Evolutionary conservation across 2,113 vertebrate genomes (phyloP).

Genomic region (Semicossyphus pulcher): DNA sequence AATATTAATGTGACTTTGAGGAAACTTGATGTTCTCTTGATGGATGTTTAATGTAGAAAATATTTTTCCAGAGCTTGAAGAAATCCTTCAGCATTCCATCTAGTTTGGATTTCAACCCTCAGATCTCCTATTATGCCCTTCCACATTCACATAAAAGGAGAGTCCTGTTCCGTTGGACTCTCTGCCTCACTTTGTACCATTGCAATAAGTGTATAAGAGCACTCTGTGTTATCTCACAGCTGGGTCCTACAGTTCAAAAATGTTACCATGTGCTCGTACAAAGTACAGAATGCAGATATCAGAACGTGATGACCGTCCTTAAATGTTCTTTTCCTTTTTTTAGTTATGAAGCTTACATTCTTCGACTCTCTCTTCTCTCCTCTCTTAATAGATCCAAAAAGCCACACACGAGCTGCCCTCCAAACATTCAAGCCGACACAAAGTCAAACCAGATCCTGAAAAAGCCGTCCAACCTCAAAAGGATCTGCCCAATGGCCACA

Average conservation of each 20-base stretch:
- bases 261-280: slow-evolving; percentile 28
- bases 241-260: slow-evolving; percentile 37
- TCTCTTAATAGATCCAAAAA: slow-evolving; percentile 49
- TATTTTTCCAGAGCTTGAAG: slow-evolving; percentile 33
- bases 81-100: slow-evolving; percentile 41
- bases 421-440: slow-evolving; percentile 15
- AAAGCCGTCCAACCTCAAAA: slow-evolving; percentile 5
- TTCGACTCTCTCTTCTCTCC: slow-evolving; percentile 5
- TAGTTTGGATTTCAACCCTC: slow-evolving; percentile 32
- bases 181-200: slow-evolving; percentile 48
- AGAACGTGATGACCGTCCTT: slow-evolving; percentile 4
- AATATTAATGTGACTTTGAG: slow-evolving; percentile 69
- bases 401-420: slow-evolving; percentile 19
- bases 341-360: slow-evolving; percentile 13
- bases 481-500: neutral
- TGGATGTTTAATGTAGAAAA: slow-evolving; percentile 41
- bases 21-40: slow-evolving; percentile 32
- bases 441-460: slow-evolving; percentile 4
- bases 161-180: slow-evolving; percentile 31
- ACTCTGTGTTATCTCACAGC: slow-evolving; percentile 38
- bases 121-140: slow-evolving; percentile 22
- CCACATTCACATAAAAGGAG: slow-evolving; percentile 32
- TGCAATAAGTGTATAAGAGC: slow-evolving; percentile 49
- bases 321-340: neutral
- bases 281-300: slow-evolving; percentile 9